Conservation (phyloP, 2,888 invertebrate genomes). For the Pyrrhosoma nymphula region DNA sequence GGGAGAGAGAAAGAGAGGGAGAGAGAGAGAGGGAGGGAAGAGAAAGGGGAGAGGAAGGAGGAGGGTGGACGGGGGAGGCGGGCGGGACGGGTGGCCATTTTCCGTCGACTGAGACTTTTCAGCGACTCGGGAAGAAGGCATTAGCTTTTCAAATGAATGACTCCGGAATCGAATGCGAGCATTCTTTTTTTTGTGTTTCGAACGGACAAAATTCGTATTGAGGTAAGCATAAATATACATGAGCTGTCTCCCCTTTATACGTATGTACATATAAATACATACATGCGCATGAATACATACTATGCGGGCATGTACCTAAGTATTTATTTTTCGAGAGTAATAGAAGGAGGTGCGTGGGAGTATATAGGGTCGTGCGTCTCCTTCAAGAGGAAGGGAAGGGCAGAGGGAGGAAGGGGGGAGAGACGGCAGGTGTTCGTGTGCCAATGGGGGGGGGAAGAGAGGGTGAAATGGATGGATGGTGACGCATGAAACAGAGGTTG, state of each 20-base stretch:
- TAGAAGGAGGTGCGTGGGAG: no score
- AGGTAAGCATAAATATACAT: conserved; percentile 48
- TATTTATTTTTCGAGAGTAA: neutral
- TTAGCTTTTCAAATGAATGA: conserved; percentile 61
- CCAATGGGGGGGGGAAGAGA: neutral
- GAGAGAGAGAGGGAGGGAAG: neutral
- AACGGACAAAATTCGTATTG: neutral
- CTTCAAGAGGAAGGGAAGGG: neutral
- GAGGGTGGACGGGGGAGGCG: no score
- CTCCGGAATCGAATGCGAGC: conserved; percentile 8
- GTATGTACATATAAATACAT: neutral
- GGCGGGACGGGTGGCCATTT: neutral
- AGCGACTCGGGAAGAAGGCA: neutral
- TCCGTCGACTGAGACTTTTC: conserved; percentile 30
- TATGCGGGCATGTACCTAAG: neutral
- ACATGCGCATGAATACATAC: neutral
- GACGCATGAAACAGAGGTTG: neutral
- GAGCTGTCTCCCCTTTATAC: neutral
- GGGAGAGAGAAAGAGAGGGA: neutral
- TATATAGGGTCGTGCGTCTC: no score
- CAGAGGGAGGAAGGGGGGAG: neutral
- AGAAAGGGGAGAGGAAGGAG: no score
- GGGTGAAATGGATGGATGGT: neutral
- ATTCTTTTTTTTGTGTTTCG: neutral
- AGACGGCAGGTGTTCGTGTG: neutral